These are phyloP conservation scores for Drosophila yakuba DNA, from an alignment of 1,140 invertebrate genomes.

Conservation along the genomic window DNA sequence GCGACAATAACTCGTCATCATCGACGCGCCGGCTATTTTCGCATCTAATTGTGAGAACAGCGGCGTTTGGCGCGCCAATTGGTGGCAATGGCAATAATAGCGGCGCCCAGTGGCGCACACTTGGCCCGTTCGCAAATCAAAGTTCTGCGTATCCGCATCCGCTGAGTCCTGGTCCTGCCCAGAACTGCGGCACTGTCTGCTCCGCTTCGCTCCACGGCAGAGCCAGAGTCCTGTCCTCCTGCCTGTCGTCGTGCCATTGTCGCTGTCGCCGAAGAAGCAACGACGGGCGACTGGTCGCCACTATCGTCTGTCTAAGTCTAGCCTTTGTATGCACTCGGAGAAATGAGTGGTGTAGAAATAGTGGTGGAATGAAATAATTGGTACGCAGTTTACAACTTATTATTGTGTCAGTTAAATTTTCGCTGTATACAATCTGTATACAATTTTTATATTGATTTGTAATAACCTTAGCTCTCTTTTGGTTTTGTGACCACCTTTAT, in stretches of 20 bases:
- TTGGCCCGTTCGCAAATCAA: conserved; percentile 66
- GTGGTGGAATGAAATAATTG: too few species aligned
- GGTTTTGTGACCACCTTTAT: too few species aligned
- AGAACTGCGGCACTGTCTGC: conserved; percentile 37
- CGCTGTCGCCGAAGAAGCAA: conserved; percentile 52
- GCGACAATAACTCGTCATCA: conserved; percentile 64
- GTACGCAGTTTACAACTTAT: too few species aligned
- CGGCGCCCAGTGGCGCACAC: conserved; percentile 66
- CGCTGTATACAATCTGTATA: too few species aligned
- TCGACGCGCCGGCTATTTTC: conserved; percentile 64
- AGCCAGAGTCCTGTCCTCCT: conserved; percentile 31
- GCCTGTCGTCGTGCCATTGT: conserved; percentile 55
- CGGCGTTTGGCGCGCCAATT: conserved; percentile 75
- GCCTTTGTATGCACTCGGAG: conserved; percentile 27
- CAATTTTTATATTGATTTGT: too few species aligned
- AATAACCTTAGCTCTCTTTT: too few species aligned
- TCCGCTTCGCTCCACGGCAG: conserved; percentile 13
- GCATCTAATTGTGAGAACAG: conserved; percentile 69
- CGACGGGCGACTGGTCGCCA: conserved; percentile 64
- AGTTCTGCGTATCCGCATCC: conserved; percentile 70
- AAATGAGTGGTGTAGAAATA: not conserved
- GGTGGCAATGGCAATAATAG: conserved; percentile 75
- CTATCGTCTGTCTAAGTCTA: conserved; percentile 67
- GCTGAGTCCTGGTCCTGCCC: conserved; percentile 31
- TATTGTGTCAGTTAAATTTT: too few species aligned